Evolutionary conservation across 1,140 invertebrate genomes (phyloP).

Genomic region (Drosophila suzukii): DNA sequence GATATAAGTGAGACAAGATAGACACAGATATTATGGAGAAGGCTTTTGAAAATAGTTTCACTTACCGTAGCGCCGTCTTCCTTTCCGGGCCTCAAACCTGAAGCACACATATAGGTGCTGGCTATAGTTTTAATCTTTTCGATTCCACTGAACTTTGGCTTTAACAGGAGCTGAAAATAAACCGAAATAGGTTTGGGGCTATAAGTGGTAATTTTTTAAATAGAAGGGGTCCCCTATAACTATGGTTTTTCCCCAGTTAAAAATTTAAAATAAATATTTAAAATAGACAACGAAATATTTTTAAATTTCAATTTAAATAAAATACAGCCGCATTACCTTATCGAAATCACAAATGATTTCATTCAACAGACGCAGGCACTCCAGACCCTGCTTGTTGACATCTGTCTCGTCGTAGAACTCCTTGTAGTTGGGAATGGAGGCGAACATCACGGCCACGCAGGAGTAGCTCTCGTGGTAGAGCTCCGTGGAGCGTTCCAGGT

Average conservation of each 20-base stretch:
- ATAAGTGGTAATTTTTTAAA: no score
- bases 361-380: slow-evolving; percentile 97
- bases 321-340: slow-evolving; percentile 88
- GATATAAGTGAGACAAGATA: slow-evolving; percentile 52
- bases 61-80: slow-evolving; percentile 89
- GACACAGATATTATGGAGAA: background rate
- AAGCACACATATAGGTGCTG: slow-evolving; percentile 99
- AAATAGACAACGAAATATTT: no score
- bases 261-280: no score
- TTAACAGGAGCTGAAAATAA: slow-evolving; percentile 91
- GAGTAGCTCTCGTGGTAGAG: slow-evolving; percentile 97
- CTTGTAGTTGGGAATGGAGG: slow-evolving; percentile 99
- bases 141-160: slow-evolving; percentile 97
- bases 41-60: background rate
- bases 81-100: slow-evolving; percentile 95
- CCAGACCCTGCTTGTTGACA: slow-evolving; percentile 97
- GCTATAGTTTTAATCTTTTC: slow-evolving; percentile 99
- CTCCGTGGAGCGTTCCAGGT: slow-evolving; percentile 87
- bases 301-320: background rate
- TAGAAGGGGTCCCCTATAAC: no score
- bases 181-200: no score
- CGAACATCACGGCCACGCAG: slow-evolving; percentile 98
- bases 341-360: slow-evolving; percentile 99
- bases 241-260: no score
- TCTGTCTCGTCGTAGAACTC: slow-evolving; percentile 99